A percentile compares a stretch with the other conserved stretches of the same genome.
phyloP scores from a whole-genome alignment of 1,140 invertebrate genomes.

The Bicyclus anynana region DNA sequence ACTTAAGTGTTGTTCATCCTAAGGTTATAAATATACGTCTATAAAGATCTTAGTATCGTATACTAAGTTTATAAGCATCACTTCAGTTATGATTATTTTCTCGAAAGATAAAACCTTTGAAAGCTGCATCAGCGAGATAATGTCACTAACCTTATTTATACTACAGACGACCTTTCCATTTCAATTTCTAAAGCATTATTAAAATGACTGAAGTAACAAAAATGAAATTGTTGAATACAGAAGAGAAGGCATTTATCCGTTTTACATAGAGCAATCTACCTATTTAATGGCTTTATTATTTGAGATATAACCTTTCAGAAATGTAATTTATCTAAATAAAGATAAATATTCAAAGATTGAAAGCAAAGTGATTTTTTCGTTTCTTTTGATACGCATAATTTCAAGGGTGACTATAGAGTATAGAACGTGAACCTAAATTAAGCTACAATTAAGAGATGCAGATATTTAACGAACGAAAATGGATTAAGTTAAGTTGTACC shows the following conservation, averaged over 20 bases:
- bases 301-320: background rate
- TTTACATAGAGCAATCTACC: background rate
- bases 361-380: background rate
- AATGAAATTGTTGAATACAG: background rate
- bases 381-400: background rate
- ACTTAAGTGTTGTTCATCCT: too few species aligned
- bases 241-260: background rate
- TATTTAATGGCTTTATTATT: too few species aligned
- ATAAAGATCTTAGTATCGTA: too few species aligned
- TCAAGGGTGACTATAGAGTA: too few species aligned
- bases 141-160: conserved; percentile 18
- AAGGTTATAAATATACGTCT: too few species aligned
- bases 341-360: background rate
- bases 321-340: background rate
- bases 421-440: too few species aligned
- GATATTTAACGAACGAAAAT: too few species aligned
- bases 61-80: too few species aligned
- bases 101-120: background rate
- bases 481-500: background rate
- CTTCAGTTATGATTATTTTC: background rate
- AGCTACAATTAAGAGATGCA: too few species aligned
- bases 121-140: conserved; percentile 20
- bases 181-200: background rate
- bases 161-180: background rate
- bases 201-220: background rate